Base-by-base conservation (phyloP, 2,797 vertebrate species). In the Hippopotamyrus pictus region DNA sequence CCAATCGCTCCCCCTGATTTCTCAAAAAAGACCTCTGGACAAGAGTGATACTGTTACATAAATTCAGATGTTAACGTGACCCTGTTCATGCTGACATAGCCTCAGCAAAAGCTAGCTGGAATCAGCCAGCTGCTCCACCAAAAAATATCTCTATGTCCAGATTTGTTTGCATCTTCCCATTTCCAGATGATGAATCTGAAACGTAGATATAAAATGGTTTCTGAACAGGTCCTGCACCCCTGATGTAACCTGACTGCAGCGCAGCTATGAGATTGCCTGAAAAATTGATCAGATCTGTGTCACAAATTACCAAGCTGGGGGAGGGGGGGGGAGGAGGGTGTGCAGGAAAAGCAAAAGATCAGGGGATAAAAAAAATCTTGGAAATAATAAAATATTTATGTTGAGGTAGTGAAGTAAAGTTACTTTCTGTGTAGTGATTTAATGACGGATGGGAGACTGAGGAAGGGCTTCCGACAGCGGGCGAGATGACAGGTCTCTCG, bases 361-460 rank as follows among this genome's bases (percentile, higher is more conserved):
- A 29, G 33, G 44, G 62, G 22, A 50, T 51, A 51, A 57, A n/a
- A n/a, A 87, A 73, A 88, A 96, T 96, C 95, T 95, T 95, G 95
- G 65, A 91, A 94, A 91, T 94, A 91, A 96, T 96, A 93, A 97
- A 97, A 97, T 95, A 97, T 97, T 96, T 91, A 96, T 96, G 93
- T 87, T 92, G 93, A 93, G 91, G 95, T 95, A 95, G 96, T 96
- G 95, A 96, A 96, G 95, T 97, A 96, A 96, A 96, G 95, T 96
- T 97, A 95, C 94, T 97, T 97, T 96, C 95, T 96, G 92, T 97
- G 96, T 96, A 96, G 95, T 96, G 96, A 96, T 97, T 97, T 97
- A 96, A 89, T 65, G 82, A 69, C 85, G 37, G 37, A 37, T n/a
- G 53, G n/a, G 37, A 46, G 41, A 29, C 22, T 85, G 22, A 3